Percentiles rank a stretch among this genome's conserved stretches.
Conservation (phyloP, 2,797 vertebrate species). For the Sciaenops ocellatus region DNA sequence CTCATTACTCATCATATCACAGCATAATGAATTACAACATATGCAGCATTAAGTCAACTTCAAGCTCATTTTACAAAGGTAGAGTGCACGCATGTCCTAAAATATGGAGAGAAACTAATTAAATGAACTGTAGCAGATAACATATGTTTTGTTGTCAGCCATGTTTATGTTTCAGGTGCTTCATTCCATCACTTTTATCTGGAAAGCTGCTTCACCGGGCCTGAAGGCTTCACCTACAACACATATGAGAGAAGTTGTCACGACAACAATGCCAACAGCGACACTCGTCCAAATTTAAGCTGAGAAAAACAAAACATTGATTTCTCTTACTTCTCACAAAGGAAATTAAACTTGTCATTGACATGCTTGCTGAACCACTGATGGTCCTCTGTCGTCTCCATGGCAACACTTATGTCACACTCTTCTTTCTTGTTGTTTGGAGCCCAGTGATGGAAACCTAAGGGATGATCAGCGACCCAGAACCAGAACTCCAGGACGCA, state of each 20-base stretch:
- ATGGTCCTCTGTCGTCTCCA: conserved; percentile 15
- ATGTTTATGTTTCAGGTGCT: too few species aligned
- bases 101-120: neutral
- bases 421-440: rapidly evolving
- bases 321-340: conserved; percentile 36
- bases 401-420: conserved; percentile 47
- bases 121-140: too few species aligned
- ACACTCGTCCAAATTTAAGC: too few species aligned
- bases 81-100: neutral
- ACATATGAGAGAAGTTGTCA: too few species aligned
- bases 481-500: conserved; percentile 70
- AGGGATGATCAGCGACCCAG: conserved; percentile 39
- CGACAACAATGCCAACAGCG: too few species aligned
- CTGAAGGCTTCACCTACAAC: too few species aligned
- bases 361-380: conserved; percentile 37
- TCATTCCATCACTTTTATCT: too few species aligned
- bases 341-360: conserved; percentile 31
- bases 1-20: neutral
- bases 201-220: too few species aligned
- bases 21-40: neutral
- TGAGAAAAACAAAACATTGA: too few species aligned
- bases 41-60: neutral
- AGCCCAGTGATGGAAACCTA: conserved; percentile 37
- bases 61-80: neutral
- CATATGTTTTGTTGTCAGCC: too few species aligned